These are phyloP conservation scores for Zosterops pallidus DNA, from an alignment of 2,113 vertebrate genomes.

Conservation along the genomic window DNA sequence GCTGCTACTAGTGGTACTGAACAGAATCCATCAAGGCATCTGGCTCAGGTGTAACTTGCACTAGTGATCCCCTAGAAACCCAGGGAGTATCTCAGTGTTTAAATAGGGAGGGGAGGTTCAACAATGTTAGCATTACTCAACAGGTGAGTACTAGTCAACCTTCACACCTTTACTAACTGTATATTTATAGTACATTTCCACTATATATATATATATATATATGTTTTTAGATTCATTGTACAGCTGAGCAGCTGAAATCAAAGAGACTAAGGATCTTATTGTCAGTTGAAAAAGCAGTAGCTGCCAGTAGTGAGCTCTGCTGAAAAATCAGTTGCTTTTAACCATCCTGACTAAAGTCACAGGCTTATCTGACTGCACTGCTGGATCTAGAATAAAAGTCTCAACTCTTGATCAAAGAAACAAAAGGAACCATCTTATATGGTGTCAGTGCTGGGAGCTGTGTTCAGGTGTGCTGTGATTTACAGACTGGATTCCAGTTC, in stretches of 20 bases:
- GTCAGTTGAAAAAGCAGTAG: background rate
- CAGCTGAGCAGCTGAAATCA: background rate
- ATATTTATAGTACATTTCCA: background rate
- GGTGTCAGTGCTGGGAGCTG: background rate
- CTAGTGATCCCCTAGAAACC: background rate
- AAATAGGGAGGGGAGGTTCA: background rate
- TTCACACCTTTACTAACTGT: background rate
- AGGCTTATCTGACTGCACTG: background rate
- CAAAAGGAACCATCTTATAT: background rate
- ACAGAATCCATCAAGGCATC: background rate
- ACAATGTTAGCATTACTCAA: background rate
- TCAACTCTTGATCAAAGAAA: background rate
- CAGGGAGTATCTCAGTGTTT: background rate
- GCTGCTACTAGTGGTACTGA: background rate
- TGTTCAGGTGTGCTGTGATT: background rate
- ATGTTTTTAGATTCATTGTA: background rate
- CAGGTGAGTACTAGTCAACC: background rate
- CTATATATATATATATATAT: background rate
- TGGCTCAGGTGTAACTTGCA: background rate
- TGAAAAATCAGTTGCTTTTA: background rate
- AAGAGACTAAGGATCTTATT: background rate
- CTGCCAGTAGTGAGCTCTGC: background rate
- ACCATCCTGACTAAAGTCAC: background rate
- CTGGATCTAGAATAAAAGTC: background rate
- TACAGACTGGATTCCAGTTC: background rate